These are phyloP conservation scores for Chloroclystis v-ata DNA, from an alignment of 2,888 invertebrate genomes.

Conservation along the genomic window DNA sequence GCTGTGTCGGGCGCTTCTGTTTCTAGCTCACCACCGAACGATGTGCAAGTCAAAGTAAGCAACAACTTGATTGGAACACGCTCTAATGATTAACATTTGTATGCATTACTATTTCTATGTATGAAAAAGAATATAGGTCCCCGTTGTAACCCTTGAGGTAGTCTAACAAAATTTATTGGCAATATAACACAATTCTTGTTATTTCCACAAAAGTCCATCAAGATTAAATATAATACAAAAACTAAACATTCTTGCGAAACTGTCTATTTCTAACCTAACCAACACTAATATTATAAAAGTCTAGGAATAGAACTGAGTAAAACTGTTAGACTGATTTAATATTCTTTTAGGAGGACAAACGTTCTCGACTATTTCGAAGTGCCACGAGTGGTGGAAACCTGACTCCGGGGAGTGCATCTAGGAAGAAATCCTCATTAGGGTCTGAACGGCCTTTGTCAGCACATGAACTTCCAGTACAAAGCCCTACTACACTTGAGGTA, in stretches of 20 bases:
- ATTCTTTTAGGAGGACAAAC: conserved; percentile 66
- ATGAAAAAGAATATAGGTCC: conserved; percentile 1
- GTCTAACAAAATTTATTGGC: too few relatives aligned
- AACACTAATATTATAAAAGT: too few relatives aligned
- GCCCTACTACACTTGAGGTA: conserved; percentile 66
- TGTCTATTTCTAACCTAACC: too few relatives aligned
- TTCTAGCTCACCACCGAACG: conserved; percentile 77
- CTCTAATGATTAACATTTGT: too few relatives aligned
- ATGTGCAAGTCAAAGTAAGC: conserved; percentile 58
- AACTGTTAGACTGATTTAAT: too few relatives aligned
- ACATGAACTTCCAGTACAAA: conserved; percentile 68
- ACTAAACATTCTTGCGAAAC: too few relatives aligned
- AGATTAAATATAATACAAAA: too few relatives aligned
- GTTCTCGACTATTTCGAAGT: conserved; percentile 82
- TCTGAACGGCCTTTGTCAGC: conserved; percentile 63
- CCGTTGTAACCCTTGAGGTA: neutral
- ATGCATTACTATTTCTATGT: neutral
- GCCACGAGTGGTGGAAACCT: conserved; percentile 76
- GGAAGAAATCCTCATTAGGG: conserved; percentile 70
- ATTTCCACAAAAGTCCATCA: too few relatives aligned
- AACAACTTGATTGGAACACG: neutral
- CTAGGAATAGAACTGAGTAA: too few relatives aligned
- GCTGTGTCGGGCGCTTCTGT: conserved; percentile 70
- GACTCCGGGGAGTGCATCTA: conserved; percentile 55
- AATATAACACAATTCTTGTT: too few relatives aligned